phyloP scores from a whole-genome alignment of 2,797 vertebrate species.

The Leucoraja ocellata region DNA sequence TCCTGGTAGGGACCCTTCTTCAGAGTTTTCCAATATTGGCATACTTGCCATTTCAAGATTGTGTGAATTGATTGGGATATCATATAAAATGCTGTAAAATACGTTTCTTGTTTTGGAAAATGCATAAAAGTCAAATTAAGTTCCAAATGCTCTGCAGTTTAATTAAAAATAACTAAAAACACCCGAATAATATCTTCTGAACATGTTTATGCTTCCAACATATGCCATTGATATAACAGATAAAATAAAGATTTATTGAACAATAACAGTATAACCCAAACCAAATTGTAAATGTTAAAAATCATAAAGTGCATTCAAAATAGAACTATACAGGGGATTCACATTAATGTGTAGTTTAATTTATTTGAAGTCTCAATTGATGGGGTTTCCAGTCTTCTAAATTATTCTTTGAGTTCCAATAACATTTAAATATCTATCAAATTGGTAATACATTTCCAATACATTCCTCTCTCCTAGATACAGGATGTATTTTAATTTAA shows the following conservation, averaged over 20 bases:
- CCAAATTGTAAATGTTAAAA: background rate
- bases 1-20: too few relatives aligned
- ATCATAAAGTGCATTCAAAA: background rate
- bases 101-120: background rate
- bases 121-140: background rate
- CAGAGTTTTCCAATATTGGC: background rate
- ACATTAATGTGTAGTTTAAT: background rate
- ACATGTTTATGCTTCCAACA: background rate
- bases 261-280: background rate
- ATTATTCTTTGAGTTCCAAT: background rate
- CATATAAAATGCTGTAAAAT: background rate
- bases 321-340: background rate
- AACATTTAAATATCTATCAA: background rate
- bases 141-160: background rate
- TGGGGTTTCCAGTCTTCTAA: background rate
- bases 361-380: background rate
- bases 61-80: background rate
- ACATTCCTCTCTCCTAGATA: background rate
- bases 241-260: background rate
- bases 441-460: background rate
- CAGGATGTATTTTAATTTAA: background rate
- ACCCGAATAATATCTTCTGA: background rate
- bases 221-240: background rate
- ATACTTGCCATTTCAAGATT: background rate
- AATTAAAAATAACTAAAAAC: background rate